Conservation (phyloP, 2,888 invertebrate genomes). For the Teleiodes luculella region DNA sequence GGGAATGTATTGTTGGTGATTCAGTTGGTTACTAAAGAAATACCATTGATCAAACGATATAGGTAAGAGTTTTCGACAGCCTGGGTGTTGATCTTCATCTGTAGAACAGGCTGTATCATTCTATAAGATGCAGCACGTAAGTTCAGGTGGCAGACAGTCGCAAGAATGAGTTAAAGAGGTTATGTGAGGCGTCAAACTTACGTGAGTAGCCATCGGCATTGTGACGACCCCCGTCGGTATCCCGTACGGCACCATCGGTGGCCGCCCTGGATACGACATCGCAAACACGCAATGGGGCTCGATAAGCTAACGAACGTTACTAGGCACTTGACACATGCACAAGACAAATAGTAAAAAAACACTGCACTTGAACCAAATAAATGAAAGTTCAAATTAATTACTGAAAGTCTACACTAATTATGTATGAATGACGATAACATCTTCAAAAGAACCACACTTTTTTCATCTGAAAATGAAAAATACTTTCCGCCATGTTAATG, state of each 20-base stretch:
- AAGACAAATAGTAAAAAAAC: neutral
- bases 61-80: neutral
- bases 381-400: neutral
- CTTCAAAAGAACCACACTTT: neutral
- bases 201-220: slow-evolving; percentile 86
- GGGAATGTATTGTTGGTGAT: no score
- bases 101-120: no score
- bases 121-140: neutral
- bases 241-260: slow-evolving; percentile 87
- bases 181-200: slow-evolving; percentile 65
- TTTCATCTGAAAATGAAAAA: neutral
- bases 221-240: slow-evolving; percentile 86
- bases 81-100: no score
- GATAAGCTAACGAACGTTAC: neutral
- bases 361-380: neutral
- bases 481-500: slow-evolving; percentile 7
- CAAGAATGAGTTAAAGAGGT: slow-evolving; percentile 11
- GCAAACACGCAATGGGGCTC: neutral
- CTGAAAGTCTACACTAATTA: neutral
- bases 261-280: slow-evolving; percentile 95
- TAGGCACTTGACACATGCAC: slow-evolving; percentile 6
- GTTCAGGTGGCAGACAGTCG: neutral
- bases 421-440: neutral
- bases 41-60: neutral
- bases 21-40: neutral